Evolutionary conservation across 1,140 invertebrate species (phyloP), one percentile per base, ranked within the genome.

Genomic region (Theocolax elegans): DNA sequence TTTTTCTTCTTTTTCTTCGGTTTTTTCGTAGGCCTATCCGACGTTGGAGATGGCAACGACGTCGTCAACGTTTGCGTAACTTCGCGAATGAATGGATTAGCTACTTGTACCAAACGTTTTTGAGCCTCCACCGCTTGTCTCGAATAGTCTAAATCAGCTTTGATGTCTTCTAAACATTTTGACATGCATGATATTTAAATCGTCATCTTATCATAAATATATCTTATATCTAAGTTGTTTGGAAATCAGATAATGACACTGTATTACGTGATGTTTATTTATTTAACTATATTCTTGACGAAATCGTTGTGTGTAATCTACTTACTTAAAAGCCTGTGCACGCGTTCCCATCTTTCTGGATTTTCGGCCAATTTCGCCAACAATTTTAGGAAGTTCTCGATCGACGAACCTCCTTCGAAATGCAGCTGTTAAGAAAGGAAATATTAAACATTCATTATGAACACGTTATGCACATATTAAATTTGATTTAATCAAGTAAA

Each of bases 251-350:
- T n/a, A n/a, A n/a, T n/a, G n/a, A n/a, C 44, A 62, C 40, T 44
- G 10, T 19, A 54, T 29, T 66, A n/a, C 27, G 56, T 10, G 48
- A 49, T 63, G 67, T 29, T 60, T 69, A 51, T 21, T n/a, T n/a
- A 29, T 67, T 40, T 67, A 56, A 66, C 48, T 23, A 6, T 44
- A 15, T n/a, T 44, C 13, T 9, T 15, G 4, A 21, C 21, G 46
- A 4, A 49, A 10, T 56, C n/a, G 31, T 79, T 83, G 72, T 2
- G n/a, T n/a, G n/a, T n/a, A n/a, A n/a, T 44, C 58, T 74, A 78
- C 83, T 83, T 76, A 84, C 83, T 65, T 23, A 83, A 72, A 49
- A 82, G 60, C 69, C 78, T 75, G 67, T 79, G 78, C 29, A 77
- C 69, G n/a, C 72, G 77, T 38, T 79, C 72, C 77, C 76, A 80